Evolutionary conservation across 2,113 vertebrate species (phyloP), one percentile per base, ranked within the genome.

Genomic region (Onychostoma macrolepis): DNA sequence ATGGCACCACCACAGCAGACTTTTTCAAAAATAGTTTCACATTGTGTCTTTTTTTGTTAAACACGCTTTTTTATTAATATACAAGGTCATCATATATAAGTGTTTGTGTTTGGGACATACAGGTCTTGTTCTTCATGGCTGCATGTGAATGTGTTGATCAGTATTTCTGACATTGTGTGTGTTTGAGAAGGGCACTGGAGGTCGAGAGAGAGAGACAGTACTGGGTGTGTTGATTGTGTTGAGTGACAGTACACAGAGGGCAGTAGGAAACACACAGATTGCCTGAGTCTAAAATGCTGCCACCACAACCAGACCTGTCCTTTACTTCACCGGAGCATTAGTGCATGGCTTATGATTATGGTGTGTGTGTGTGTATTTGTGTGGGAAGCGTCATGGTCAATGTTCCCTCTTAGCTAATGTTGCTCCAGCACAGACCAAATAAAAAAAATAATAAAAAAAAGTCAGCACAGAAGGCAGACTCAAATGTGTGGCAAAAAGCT

Each of bases 191-290:
- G 61, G 41, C 7, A 33, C 28, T 63, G 30, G 19, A 38, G 30
- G 19, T 61, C 8, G 48, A 71, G 63, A 71, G n/a, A 38, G 38
- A 13, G 82, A 56, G 30, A 61, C 45, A 30, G 17, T 67, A 48
- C 38, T 15, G 45, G 7, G 24, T 48, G 48, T 84, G 71, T 43
- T 84, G 50, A 72, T 74, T 75, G 56, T 48, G 58, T 67, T 78
- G 75, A 85, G 75, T 85, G 84, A 86, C 75, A 69, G 58, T 85
- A 77, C 56, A 77, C 56, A 3, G 56, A 50, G 28, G 28, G 53
- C 45, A 63, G 30, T 19, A 21, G 28, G n/a, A 78, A 48, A 69
- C 74, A 45, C 76, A 53, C 48, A 79, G 45, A 79, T 33, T 79
- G 28, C 48, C 17, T 9, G 6, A 28, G 28, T 56, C 43, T 56